Evolutionary conservation across 2,797 vertebrate species (phyloP).

Genomic region (Gephyroberyx darwinii): DNA sequence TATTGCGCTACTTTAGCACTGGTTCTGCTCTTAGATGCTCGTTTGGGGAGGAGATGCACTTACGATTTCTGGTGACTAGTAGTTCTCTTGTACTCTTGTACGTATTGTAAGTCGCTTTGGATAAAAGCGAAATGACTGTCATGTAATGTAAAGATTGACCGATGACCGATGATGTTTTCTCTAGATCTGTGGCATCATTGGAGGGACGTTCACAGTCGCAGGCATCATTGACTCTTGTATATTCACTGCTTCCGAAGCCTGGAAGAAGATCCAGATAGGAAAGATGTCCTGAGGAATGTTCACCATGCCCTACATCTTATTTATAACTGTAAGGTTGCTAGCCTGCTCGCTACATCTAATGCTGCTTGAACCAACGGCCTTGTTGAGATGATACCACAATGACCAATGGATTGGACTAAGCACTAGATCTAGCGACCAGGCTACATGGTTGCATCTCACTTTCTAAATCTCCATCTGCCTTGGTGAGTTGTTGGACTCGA

Average conservation of each 20-base stretch:
- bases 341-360: slow-evolving; percentile 69
- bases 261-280: slow-evolving; percentile 99
- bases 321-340: slow-evolving; percentile 66
- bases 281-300: slow-evolving; percentile 88
- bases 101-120: too few relatives aligned
- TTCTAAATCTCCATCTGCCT: slow-evolving; percentile 51
- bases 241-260: slow-evolving; percentile 98
- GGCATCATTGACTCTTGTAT: slow-evolving; percentile 99
- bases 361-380: slow-evolving; percentile 39
- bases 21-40: too few relatives aligned
- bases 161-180: not conserved
- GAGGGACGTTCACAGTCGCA: slow-evolving; percentile 97
- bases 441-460: slow-evolving; percentile 53
- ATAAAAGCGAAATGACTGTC: too few relatives aligned
- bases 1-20: too few relatives aligned
- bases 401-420: slow-evolving; percentile 46
- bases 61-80: too few relatives aligned
- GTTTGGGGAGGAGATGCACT: too few relatives aligned
- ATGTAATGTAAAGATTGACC: not conserved
- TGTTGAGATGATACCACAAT: slow-evolving; percentile 38
- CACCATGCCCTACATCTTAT: slow-evolving; percentile 52
- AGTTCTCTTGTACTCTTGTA: too few relatives aligned
- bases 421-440: slow-evolving; percentile 66
- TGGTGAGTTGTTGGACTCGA: slow-evolving; percentile 41
- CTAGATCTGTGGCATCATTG: slow-evolving; percentile 98